Base-by-base conservation (phyloP, 2,888 invertebrate genomes). In the Lycia hirtaria region DNA sequence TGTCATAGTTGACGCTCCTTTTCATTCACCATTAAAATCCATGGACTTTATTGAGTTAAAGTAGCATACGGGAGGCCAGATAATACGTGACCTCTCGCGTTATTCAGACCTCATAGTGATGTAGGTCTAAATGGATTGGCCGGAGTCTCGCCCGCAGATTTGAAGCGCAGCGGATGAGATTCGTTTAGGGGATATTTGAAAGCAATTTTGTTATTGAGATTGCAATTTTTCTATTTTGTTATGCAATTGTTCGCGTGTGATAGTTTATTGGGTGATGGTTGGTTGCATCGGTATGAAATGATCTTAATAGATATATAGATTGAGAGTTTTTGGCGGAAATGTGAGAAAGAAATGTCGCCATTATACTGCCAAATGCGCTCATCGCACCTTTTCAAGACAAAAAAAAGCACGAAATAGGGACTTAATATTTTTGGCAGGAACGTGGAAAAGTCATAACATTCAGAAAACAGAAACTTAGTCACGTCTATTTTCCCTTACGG, bases 31-130 rank as follows among this genome's bases (percentile, higher is more conserved):
- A 89, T 88, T 91, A 89, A 88, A 89, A 75, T 69, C 74, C 83
- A 83, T 88, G 90, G 90, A 85, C 69, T 83, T 90, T 88, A 92
- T 90, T 90, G 88, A 87, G 84, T 89, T 90, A 90, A 53, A 90
- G 85, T 88, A 85, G 85, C 74, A 88, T 90, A 90, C 89, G 90
- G 89, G 91, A 73, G 64, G 64, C 86, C 81, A 75, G 56, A 68
- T 72, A 76, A 57, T n/a, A n/a, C 47, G 56, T 73, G 85, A 80
- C 74, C 87, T 76, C 69, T 69, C 58, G 49, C 45, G 14, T 33
- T 41, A 64, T 64, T 65, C 60, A 62, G 62, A 60, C 56, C 28
- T 37, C 55, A 44, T 37, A 59, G 56, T 64, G 57, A 61, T 59
- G 69, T 33, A 65, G 77, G 53, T 75, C 76, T 58, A 32, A 44